A percentile compares a stretch with the other conserved stretches of the same genome.
Conservation (phyloP, 2,888 invertebrate species). For the Lasioglossum lativentre region DNA sequence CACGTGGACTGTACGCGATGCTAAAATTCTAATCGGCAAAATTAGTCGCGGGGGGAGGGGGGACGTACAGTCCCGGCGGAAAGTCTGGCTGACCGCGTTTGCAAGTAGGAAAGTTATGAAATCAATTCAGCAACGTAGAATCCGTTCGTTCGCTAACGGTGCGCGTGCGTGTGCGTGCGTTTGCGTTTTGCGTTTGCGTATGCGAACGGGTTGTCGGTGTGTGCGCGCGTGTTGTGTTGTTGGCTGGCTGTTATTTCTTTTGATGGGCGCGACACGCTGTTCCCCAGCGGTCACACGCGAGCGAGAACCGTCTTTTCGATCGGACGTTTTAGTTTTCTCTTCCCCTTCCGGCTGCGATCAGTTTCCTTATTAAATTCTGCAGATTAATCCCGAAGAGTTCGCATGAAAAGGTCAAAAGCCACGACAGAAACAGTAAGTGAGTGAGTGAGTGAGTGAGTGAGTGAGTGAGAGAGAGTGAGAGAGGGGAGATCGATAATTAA, state of each 20-base stretch:
- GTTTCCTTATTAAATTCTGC: slow-evolving; percentile 41
- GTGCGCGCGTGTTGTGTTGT: neutral
- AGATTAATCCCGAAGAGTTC: slow-evolving; percentile 10
- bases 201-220: neutral
- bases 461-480: neutral
- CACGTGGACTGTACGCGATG: slow-evolving; percentile 73
- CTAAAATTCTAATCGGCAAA: slow-evolving; percentile 83
- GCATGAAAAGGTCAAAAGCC: neutral
- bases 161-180: neutral
- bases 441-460: neutral
- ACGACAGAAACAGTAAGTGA: too few species aligned
- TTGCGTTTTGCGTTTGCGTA: neutral
- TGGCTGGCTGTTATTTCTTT: slow-evolving; percentile 38
- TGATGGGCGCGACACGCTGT: slow-evolving; percentile 16
- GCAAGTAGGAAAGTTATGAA: slow-evolving; percentile 79
- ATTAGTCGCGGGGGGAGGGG: slow-evolving; percentile 76
- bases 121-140: slow-evolving; percentile 74
- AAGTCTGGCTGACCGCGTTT: slow-evolving; percentile 81
- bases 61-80: slow-evolving; percentile 75
- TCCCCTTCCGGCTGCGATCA: slow-evolving; percentile 34
- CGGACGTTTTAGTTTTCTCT: slow-evolving; percentile 34
- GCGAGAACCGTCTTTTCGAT: slow-evolving; percentile 17
- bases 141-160: slow-evolving; percentile 28
- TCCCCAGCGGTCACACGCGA: slow-evolving; percentile 8
- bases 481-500: slow-evolving; percentile 39